Base-by-base conservation (phyloP, 64 coral and sea anemone species). In the Catalaphyllia jardinei region DNA sequence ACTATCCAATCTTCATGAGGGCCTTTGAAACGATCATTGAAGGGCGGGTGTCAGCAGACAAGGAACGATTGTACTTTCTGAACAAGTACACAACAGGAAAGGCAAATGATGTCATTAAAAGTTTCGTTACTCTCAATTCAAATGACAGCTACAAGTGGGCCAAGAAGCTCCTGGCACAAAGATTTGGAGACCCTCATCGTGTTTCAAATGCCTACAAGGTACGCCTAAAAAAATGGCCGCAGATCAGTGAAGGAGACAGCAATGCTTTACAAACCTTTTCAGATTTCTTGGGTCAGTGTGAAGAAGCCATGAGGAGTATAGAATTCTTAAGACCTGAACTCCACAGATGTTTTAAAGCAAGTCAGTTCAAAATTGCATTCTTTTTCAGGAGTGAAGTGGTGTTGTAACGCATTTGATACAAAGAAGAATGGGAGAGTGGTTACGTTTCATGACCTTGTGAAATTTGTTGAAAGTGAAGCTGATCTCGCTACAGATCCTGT, bases 1-100 rank as follows among this genome's bases (percentile, higher is more conserved):
- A 67, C 61, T 85, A 67, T 28, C 82, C 82, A 51, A 46, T 72
- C 82, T 67, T 85, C 13, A 85, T 29, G 31, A 85, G 61, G 5
- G 80, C 80, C 59, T 84, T 84, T 31, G 80, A 84, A 65, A 65
- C 82, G 12, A 85, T 85, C 82, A 85, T 85, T 52, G 82, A 64
- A 65, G 4, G 31, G 8, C 31, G 74, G 4, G 74, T 77, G 1
- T 39, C 31, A 77, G 31, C 25, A 51, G 29, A 77, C 46, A 77
- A 39, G 10, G 74, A 77, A 33, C 8, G 74, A 77, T 8, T 77
- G 38, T 75, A 31, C 73, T 75, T 75, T 9, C 28, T 29, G 38
- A 75, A 75, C 22, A 18, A 29, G 13, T 20, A 24, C 2, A 30
- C 20, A 3, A 10, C 80, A 0, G 16, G 28, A 29, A 80, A 38